These are phyloP conservation scores for Lutjanus argentimaculatus DNA, from an alignment of 2,797 vertebrate genomes.

Conservation along the genomic window DNA sequence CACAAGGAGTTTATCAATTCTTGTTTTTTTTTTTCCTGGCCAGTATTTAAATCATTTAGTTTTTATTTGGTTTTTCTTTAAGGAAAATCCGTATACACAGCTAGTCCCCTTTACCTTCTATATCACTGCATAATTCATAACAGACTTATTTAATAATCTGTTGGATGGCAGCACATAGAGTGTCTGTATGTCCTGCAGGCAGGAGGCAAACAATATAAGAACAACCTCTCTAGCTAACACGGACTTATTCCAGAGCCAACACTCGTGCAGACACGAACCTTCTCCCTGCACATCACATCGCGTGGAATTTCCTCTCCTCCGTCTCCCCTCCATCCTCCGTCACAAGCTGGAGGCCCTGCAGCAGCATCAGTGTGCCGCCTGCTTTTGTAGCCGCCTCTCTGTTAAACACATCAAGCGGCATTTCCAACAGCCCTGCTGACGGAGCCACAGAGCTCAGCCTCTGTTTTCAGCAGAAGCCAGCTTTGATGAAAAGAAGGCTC, in stretches of 20 bases:
- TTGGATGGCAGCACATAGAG: not conserved
- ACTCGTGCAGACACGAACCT: not conserved
- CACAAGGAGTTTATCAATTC: no score
- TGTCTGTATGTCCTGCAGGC: not conserved
- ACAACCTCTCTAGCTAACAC: not conserved
- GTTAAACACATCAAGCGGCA: conserved; percentile 18
- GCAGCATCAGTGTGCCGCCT: conserved; percentile 4
- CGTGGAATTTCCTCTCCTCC: conserved; percentile 7
- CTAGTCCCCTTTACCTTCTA: not conserved
- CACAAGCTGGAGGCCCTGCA: conserved; percentile 16
- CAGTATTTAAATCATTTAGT: no score
- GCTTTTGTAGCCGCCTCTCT: not conserved
- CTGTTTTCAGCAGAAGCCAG: not conserved
- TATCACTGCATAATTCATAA: not conserved
- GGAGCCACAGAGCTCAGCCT: conserved; percentile 11
- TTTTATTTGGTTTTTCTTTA: no score
- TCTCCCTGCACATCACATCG: not conserved
- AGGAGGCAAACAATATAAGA: not conserved
- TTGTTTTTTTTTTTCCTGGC: no score
- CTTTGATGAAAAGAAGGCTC: conserved; percentile 35
- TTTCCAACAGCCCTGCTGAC: not conserved
- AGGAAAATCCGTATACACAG: not conserved
- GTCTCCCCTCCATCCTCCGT: not conserved
- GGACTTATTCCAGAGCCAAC: not conserved
- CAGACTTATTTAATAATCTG: not conserved